Evolutionary conservation across 64 coral and sea anemone species (phyloP).

Genomic region (Acropora yongei): DNA sequence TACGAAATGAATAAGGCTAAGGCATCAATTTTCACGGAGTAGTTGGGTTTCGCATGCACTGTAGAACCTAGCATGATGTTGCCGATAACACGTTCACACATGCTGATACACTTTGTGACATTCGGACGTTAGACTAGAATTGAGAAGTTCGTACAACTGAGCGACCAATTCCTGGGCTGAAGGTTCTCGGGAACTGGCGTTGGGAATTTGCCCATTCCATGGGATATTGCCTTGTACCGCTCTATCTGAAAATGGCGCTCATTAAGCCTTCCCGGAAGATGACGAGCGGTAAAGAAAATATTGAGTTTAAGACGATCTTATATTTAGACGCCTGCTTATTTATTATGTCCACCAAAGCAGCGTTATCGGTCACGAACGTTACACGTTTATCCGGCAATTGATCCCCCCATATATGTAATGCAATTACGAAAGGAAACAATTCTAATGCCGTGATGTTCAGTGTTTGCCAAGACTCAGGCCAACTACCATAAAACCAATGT

Average conservation of each 20-base stretch:
- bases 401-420: constrained; percentile 11
- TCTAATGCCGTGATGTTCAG: constrained; percentile 45
- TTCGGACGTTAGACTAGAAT: not conserved
- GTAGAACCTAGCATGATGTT: constrained; percentile 14
- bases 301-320: not conserved
- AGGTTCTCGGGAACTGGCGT: constrained; percentile 26
- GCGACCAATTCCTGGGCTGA: constrained; percentile 16
- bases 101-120: not conserved
- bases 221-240: constrained; percentile 34
- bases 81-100: constrained; percentile 7
- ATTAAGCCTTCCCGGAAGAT: constrained; percentile 35
- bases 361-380: constrained; percentile 1
- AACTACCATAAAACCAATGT: constrained; percentile 46
- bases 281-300: constrained; percentile 29
- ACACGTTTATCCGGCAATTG: constrained; percentile 21
- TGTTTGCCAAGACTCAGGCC: not conserved
- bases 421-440: constrained; percentile 46
- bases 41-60: not conserved
- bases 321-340: not conserved
- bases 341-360: not conserved
- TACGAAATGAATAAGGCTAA: constrained; percentile 47
- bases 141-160: constrained; percentile 27
- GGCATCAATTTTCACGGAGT: not conserved
- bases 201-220: constrained; percentile 38
- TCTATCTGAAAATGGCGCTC: constrained; percentile 24